Percentiles rank a stretch among this genome's conserved stretches.
Evolutionary conservation across 37 sponge, comb jelly and placozoan species (phyloP).

Genomic region (Agelas oroides): DNA sequence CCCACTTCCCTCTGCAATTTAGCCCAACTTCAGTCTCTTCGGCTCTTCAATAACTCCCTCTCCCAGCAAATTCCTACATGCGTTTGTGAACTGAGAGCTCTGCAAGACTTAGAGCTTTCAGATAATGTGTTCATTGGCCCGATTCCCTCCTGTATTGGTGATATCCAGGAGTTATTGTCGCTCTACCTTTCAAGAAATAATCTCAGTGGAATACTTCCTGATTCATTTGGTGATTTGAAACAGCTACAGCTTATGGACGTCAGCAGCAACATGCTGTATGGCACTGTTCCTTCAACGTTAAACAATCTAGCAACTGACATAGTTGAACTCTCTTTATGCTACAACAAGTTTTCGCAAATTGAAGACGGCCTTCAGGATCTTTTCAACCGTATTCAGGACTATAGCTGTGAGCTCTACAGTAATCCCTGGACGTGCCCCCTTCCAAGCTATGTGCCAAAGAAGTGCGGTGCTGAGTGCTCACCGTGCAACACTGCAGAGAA

Average conservation of each 20-base stretch:
- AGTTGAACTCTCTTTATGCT: slow-evolving; percentile 56
- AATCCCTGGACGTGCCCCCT: slow-evolving; percentile 91
- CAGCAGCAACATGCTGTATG: slow-evolving; percentile 61
- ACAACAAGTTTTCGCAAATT: slow-evolving; percentile 64
- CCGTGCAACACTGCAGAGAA: slow-evolving; percentile 65
- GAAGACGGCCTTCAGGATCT: slow-evolving; percentile 57
- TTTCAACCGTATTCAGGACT: slow-evolving; percentile 61
- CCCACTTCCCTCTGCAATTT: slow-evolving; percentile 62
- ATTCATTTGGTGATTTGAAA: slow-evolving; percentile 40
- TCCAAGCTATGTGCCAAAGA: slow-evolving; percentile 46
- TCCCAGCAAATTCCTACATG: slow-evolving; percentile 64
- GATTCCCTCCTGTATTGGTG: slow-evolving; percentile 67
- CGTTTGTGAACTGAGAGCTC: slow-evolving; percentile 41
- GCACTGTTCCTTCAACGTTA: slow-evolving; percentile 64
- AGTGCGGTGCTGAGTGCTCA: slow-evolving; percentile 61
- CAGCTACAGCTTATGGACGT: slow-evolving; percentile 61
- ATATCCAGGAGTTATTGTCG: slow-evolving; percentile 19
- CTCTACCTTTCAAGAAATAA: slow-evolving; percentile 46
- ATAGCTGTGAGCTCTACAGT: slow-evolving; percentile 68
- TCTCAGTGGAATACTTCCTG: slow-evolving; percentile 67
- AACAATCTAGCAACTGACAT: slow-evolving; percentile 23
- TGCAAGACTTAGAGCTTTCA: slow-evolving; percentile 61
- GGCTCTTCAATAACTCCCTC: slow-evolving; percentile 72
- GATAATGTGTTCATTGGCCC: slow-evolving; percentile 70
- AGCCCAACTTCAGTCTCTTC: slow-evolving; percentile 33